Percentiles rank a stretch among this genome's conserved stretches.
Conservation (phyloP, 2,888 invertebrate species). For the Diplolepis rosae region DNA sequence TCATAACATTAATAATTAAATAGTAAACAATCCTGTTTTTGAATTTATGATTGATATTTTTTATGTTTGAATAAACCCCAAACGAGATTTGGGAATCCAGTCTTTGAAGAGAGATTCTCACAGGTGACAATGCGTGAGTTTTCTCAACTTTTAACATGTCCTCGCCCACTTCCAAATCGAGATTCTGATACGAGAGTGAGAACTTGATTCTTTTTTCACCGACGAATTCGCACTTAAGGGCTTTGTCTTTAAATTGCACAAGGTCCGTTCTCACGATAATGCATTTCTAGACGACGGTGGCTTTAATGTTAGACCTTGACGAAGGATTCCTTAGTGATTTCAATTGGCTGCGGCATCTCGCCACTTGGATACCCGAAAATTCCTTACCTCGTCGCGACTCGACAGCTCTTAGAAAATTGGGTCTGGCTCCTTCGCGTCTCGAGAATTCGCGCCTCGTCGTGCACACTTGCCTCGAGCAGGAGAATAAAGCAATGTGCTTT, state of each 20-base stretch:
- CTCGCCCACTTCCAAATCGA: not conserved
- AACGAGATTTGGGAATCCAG: no score
- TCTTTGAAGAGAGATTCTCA: not conserved
- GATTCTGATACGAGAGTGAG: conserved; percentile 21
- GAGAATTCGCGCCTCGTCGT: conserved; percentile 40
- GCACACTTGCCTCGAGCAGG: conserved; percentile 38
- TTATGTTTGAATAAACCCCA: no score
- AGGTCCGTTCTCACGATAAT: conserved; percentile 30
- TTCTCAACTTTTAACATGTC: not conserved
- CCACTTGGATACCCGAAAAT: conserved; percentile 30
- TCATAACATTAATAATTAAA: no score
- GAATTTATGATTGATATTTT: no score
- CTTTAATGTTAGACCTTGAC: conserved; percentile 19
- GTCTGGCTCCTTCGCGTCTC: conserved; percentile 31
- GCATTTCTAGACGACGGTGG: conserved; percentile 23
- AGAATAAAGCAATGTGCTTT: conserved; percentile 28
- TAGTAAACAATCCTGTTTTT: no score
- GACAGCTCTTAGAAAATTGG: conserved; percentile 38
- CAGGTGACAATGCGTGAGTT: not conserved
- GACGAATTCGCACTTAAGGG: conserved; percentile 23
- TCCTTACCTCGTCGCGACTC: conserved; percentile 39
- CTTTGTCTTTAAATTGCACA: conserved; percentile 23
- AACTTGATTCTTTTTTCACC: conserved; percentile 14
- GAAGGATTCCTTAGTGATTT: conserved; percentile 25
- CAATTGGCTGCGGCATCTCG: conserved; percentile 13